Base-by-base conservation (phyloP, 2,888 invertebrate genomes). In the Melipona beecheii region DNA sequence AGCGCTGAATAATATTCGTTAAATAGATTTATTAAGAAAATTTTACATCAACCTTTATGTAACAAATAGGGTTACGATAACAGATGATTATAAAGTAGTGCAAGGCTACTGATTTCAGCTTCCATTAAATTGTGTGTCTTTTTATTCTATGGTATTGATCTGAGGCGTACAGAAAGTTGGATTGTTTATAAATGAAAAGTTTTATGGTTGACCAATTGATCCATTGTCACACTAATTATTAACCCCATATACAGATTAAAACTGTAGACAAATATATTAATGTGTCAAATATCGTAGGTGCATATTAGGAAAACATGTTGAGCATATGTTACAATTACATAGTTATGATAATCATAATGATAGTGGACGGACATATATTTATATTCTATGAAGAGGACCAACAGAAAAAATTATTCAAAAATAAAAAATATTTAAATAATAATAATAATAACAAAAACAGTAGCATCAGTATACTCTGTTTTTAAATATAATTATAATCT, bases 201-300 rank as follows among this genome's bases (percentile, higher is more conserved):
- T 90, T 91, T 91, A 91, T 88, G 87, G 85, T 92, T 91, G 84
- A 90, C 91, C 81, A 88, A 91, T 93, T 92, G 91, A 90, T 90
- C 90, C 90, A 91, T 92, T 89, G 92, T 90, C 85, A 90, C 90
- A 90, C 91, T 88, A 86, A 84, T 80, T 75, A 50, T 82, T 75
- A 85, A 82, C 66, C 70, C 72, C 56, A 71, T 71, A 24, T 64
- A 56, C 58, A 31, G 60, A 58, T 73, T 50, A 27, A 70, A 85
- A 69, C 75, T 43, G 50, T 73, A 64, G 74, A 70, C 27, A 24
- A 70, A 65, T 36, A 78, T 52, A 50, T 52, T 75, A n/a, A 50
- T 27, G 71, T 58, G 36, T n/a, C 36, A 60, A 31, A 68, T 56
- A 58, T 81, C 73, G 43, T 62, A 76, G 69, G 82, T 82, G 83